These are phyloP conservation scores for Oligia latruncula DNA, from an alignment of 2,888 invertebrate species.

Conservation along the genomic window DNA sequence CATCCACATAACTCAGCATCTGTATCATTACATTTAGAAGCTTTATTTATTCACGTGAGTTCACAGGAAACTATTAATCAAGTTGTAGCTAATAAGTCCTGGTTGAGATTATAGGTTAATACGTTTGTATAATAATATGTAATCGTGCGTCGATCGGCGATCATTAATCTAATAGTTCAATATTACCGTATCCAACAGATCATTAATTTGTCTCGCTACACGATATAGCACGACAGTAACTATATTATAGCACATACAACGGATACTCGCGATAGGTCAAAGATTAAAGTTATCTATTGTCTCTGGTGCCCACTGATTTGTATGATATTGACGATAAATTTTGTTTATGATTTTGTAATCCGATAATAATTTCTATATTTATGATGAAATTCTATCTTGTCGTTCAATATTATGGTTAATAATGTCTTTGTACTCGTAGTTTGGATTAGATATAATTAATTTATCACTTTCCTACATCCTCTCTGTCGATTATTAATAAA, in stretches of 20 bases:
- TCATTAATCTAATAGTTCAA: slow-evolving; percentile 51
- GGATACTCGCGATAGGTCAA: slow-evolving; percentile 26
- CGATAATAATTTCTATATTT: slow-evolving; percentile 14
- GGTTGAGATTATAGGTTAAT: slow-evolving; percentile 41
- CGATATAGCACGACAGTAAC: slow-evolving; percentile 8
- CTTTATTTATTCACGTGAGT: slow-evolving; percentile 34
- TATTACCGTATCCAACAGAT: slow-evolving; percentile 38
- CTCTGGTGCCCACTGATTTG: slow-evolving; percentile 29
- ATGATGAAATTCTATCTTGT: slow-evolving; percentile 9
- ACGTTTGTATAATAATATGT: slow-evolving; percentile 37
- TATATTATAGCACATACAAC: slow-evolving; percentile 9
- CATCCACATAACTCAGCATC: slow-evolving; percentile 28
- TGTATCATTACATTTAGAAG: slow-evolving; percentile 10
- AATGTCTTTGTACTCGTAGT: not conserved
- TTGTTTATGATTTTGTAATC: slow-evolving; percentile 23
- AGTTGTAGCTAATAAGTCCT: slow-evolving; percentile 50
- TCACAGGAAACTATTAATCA: slow-evolving; percentile 55
- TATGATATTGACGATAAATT: slow-evolving; percentile 29
- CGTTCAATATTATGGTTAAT: not conserved
- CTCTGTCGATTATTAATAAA: not conserved
- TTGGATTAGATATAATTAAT: not conserved
- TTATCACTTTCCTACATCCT: not conserved
- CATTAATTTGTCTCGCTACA: slow-evolving; percentile 42
- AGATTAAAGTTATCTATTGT: slow-evolving; percentile 52
- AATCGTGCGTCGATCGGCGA: slow-evolving; percentile 33